These are phyloP conservation scores for Tetanocera ferruginea DNA, from an alignment of 2,888 invertebrate genomes.

Conservation along the genomic window DNA sequence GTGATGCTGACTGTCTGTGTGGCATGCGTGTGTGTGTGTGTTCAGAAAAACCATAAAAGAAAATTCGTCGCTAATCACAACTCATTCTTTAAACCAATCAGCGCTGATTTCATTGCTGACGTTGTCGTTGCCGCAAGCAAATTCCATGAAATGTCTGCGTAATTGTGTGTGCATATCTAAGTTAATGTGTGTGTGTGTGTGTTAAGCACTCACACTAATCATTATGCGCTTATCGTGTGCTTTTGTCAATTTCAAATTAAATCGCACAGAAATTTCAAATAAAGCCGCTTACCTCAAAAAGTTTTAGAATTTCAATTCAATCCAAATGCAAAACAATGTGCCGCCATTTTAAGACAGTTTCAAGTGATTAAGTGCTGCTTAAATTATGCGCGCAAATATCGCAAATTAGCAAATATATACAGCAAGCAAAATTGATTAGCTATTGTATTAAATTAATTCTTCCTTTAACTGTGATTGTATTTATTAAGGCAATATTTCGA, in stretches of 20 bases:
- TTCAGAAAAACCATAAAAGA: not conserved
- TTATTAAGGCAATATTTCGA: too few relatives aligned
- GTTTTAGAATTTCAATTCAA: too few relatives aligned
- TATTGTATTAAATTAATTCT: too few relatives aligned
- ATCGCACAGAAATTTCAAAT: not conserved
- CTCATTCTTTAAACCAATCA: not conserved
- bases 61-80: not conserved
- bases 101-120: too few relatives aligned
- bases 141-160: not conserved
- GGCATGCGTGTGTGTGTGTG: not conserved
- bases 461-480: too few relatives aligned
- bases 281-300: not conserved
- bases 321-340: too few relatives aligned
- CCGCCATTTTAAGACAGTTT: too few relatives aligned
- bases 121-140: not conserved
- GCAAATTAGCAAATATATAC: too few relatives aligned
- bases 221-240: not conserved
- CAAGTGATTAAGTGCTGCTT: not conserved
- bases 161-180: not conserved
- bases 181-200: not conserved
- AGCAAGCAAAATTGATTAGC: too few relatives aligned
- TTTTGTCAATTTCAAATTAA: slow-evolving; percentile 8
- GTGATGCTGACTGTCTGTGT: not conserved
- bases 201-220: not conserved
- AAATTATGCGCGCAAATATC: not conserved